These are phyloP conservation scores for Muraenolepis orangiensis DNA, from an alignment of 2,797 vertebrate genomes.

Conservation along the genomic window DNA sequence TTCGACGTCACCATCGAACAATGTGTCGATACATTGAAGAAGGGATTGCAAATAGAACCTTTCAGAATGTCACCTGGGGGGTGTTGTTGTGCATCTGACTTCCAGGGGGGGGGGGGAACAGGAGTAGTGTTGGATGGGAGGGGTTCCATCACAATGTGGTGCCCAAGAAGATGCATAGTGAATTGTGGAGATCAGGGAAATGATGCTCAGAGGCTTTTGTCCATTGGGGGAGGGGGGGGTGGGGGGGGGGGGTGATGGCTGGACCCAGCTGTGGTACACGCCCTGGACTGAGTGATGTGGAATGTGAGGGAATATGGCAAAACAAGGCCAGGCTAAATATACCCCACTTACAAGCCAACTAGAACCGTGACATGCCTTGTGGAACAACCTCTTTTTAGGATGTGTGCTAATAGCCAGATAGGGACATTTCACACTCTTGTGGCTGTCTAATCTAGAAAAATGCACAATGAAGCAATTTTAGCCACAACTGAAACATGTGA, in stretches of 20 bases:
- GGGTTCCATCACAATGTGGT: neutral
- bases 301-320: neutral
- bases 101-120: no score
- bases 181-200: neutral
- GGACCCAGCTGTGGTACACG: conserved; percentile 7
- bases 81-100: neutral
- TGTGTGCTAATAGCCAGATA: conserved; percentile 26
- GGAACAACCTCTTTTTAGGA: neutral
- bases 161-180: neutral
- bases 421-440: conserved; percentile 17
- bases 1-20: neutral
- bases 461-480: conserved; percentile 7
- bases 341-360: conserved; percentile 44
- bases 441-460: conserved; percentile 18
- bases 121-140: neutral
- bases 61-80: neutral
- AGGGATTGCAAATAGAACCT: neutral
- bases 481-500: conserved; percentile 13
- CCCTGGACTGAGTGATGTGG: neutral
- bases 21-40: neutral
- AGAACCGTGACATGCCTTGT: conserved; percentile 29
- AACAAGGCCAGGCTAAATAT: conserved; percentile 2
- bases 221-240: conserved; percentile 47
- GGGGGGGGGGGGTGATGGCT: no score
- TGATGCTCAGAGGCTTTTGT: neutral